Evolutionary conservation across 2,113 vertebrate species (phyloP).

Genomic region (Cervus canadensis): DNA sequence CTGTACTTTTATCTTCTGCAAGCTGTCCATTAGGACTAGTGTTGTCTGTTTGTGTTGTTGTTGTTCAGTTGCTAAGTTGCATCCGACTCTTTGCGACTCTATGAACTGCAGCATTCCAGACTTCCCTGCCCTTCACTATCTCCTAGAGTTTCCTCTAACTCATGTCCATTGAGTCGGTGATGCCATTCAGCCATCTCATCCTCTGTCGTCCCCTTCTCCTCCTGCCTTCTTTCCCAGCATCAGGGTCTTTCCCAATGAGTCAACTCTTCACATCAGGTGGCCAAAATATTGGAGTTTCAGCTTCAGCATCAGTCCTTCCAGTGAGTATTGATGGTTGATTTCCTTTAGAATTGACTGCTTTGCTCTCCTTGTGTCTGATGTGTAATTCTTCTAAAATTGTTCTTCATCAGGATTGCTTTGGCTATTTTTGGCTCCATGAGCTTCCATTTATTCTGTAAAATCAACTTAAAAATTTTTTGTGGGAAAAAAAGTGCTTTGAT

Average conservation of each 20-base stretch:
- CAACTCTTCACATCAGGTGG: neutral
- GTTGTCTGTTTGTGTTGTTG: neutral
- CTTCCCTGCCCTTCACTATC: neutral
- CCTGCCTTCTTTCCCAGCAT: neutral
- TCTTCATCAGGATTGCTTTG: neutral
- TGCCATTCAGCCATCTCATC: neutral
- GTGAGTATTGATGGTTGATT: neutral
- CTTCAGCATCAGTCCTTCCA: neutral
- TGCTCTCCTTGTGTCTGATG: neutral
- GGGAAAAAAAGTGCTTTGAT: neutral
- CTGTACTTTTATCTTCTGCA: neutral
- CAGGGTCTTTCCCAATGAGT: neutral
- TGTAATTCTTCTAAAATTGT: neutral
- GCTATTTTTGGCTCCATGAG: neutral
- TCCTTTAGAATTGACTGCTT: neutral
- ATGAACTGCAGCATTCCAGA: neutral
- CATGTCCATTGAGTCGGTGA: neutral
- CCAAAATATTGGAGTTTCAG: neutral
- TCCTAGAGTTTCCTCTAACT: neutral
- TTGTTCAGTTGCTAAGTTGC: neutral
- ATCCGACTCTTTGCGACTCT: rapidly evolving
- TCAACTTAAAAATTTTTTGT: neutral
- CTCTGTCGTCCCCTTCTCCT: neutral
- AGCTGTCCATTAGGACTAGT: neutral
- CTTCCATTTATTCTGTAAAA: neutral